A percentile compares a stretch with the other conserved stretches of the same genome.
Evolutionary conservation across 2,113 vertebrate genomes (phyloP).

Genomic region (Brevimyrus niger): DNA sequence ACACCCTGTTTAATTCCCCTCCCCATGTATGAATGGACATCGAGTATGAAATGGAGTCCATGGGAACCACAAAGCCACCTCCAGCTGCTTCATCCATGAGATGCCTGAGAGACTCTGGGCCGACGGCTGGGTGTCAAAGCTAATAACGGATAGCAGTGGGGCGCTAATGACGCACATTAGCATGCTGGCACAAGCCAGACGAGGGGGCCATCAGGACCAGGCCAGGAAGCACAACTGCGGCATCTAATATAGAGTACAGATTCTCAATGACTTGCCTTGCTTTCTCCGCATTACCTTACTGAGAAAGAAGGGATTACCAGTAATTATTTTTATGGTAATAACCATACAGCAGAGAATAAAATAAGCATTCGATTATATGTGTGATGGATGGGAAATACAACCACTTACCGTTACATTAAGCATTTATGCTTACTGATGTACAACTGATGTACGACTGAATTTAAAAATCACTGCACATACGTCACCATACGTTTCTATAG

Average conservation of each 20-base stretch:
- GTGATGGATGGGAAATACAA: not conserved
- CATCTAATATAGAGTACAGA: not conserved
- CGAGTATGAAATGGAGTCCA: not conserved
- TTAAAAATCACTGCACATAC: not conserved
- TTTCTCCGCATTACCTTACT: not conserved
- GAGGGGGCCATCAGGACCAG: not conserved
- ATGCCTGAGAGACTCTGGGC: not conserved
- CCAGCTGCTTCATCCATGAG: not conserved
- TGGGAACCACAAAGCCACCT: not conserved
- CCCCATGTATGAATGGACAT: not conserved
- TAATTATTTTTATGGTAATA: not conserved
- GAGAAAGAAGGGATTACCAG: not conserved
- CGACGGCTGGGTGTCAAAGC: conserved; percentile 17
- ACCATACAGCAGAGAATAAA: not conserved
- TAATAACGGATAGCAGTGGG: conserved; percentile 30
- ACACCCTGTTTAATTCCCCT: not conserved
- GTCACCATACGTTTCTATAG: not conserved
- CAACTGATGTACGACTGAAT: not conserved
- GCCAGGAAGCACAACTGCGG: not conserved
- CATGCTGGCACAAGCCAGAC: conserved; percentile 29
- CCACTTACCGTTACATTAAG: not conserved
- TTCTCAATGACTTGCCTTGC: not conserved
- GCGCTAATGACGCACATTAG: conserved; percentile 38
- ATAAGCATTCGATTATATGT: not conserved
- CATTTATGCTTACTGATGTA: not conserved